Conservation (phyloP, 2,888 invertebrate species). For the Horisme vitalbata region DNA sequence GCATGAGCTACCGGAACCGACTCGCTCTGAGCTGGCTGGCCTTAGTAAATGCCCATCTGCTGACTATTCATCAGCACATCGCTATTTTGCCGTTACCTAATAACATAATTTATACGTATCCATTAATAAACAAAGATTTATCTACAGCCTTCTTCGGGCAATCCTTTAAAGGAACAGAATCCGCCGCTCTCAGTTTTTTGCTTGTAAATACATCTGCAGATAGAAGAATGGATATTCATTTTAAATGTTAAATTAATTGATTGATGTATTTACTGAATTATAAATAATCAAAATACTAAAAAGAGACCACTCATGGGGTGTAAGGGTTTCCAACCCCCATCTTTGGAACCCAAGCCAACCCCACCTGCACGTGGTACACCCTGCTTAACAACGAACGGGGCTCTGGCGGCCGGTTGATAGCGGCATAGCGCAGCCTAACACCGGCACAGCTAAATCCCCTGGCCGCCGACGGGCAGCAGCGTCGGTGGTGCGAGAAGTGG, state of each 20-base stretch:
- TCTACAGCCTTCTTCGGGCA: slow-evolving; percentile 15
- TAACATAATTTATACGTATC: slow-evolving; percentile 13
- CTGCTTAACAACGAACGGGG: no score
- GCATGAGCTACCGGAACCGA: no score
- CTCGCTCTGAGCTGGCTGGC: no score
- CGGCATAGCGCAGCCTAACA: no score
- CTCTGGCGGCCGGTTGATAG: no score
- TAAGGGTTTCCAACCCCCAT: neutral
- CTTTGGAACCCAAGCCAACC: no score
- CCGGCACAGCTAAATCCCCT: no score
- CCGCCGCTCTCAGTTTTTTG: slow-evolving; percentile 11
- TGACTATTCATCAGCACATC: slow-evolving; percentile 3
- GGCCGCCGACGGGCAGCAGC: no score
- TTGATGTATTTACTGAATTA: slow-evolving; percentile 17
- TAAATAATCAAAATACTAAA: neutral
- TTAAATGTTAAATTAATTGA: slow-evolving; percentile 21
- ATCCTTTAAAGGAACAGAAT: slow-evolving; percentile 5
- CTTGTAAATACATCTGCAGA: slow-evolving; percentile 4
- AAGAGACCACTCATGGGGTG: neutral
- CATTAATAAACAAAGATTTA: slow-evolving; percentile 25
- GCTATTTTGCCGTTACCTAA: slow-evolving; percentile 5
- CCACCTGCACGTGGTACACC: no score
- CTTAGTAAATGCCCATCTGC: slow-evolving; percentile 1
- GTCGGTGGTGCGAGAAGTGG: no score
- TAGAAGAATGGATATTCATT: slow-evolving; percentile 19